Conservation (phyloP, 1,140 invertebrate species). For the Catajapyx aquilonaris region DNA sequence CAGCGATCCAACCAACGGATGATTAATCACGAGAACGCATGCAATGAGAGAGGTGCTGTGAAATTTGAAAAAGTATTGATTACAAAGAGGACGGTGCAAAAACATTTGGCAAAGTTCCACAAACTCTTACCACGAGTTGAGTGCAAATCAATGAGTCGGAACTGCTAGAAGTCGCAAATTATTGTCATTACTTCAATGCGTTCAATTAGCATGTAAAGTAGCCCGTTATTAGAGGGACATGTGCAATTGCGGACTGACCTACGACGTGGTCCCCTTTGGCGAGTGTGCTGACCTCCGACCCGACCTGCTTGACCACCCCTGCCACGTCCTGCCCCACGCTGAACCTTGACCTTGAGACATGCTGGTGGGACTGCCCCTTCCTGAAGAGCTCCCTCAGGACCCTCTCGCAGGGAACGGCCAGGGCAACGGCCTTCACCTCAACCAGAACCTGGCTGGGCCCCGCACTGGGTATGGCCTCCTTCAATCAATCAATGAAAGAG, state of each 20-base stretch:
- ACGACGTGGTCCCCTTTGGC: slow-evolving; percentile 23
- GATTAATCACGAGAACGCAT: no score
- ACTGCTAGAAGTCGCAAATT: no score
- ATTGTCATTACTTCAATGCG: no score
- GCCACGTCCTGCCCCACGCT: slow-evolving; percentile 23
- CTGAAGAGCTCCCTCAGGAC: slow-evolving; percentile 15
- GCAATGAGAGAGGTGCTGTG: no score
- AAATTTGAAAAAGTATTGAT: no score
- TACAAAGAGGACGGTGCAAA: no score
- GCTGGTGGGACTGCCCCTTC: slow-evolving; percentile 11
- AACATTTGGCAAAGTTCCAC: no score
- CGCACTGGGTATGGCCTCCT: slow-evolving; percentile 19
- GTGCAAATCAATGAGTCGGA: no score
- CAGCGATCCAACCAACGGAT: no score
- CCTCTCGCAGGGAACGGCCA: slow-evolving; percentile 18
- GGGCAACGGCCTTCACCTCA: slow-evolving; percentile 24
- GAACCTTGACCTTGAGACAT: no score
- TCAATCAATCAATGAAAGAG: slow-evolving; percentile 18
- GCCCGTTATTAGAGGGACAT: neutral
- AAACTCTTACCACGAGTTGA: no score
- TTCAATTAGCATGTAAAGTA: neutral
- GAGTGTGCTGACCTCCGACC: slow-evolving; percentile 20
- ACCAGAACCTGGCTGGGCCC: slow-evolving; percentile 21
- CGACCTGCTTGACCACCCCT: slow-evolving; percentile 21
- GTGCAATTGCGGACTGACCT: slow-evolving; percentile 15